Base-by-base conservation (phyloP, 2,797 vertebrate genomes). In the Myotis vivesi region DNA sequence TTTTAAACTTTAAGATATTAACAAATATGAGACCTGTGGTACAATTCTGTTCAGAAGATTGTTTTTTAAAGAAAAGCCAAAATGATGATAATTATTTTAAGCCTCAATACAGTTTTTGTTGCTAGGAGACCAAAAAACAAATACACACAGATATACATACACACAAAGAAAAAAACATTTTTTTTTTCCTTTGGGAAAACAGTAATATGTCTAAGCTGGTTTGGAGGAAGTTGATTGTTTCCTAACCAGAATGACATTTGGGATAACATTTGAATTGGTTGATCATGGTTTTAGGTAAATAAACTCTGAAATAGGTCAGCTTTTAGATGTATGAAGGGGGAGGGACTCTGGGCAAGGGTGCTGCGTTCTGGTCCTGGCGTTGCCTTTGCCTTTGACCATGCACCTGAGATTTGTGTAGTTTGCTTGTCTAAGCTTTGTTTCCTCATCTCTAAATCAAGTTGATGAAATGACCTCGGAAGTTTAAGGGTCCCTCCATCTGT, bases 201-300 rank as follows among this genome's bases (percentile, higher is more conserved):
- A 73, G 72, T 55, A 79, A 25, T 88, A 76, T 68, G 28, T 69
- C 57, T 87, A 79, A 88, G 57, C 28, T 87, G 87, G 76, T 86
- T 90, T 88, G 59, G 89, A 95, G 93, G 88, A 97, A 95, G 87
- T 95, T 92, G 72, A 86, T 92, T 83, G 62, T 84, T 87, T 95
- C 71, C 55, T 38, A 69, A 68, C 76, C 66, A 88, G 71, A 89
- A 71, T 90, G 87, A 81, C 62, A 84, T 94, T 94, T 86, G 72
- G 92, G n/a, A 69, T 87, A 94, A 44, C 92, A 69, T 96, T 92
- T 94, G 88, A 93, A 72, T 86, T 71, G 66, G 94, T 92, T 72
- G 53, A 69, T 82, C 51, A 77, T 69, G 20, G 38, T 72, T 92
- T 85, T 90, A 28, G 77, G 87, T 80, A 94, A 93, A 85, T 81